Evolutionary conservation across 2,888 invertebrate species (phyloP), one percentile per base, ranked within the genome.

Genomic region (Xanthorhoe designata): DNA sequence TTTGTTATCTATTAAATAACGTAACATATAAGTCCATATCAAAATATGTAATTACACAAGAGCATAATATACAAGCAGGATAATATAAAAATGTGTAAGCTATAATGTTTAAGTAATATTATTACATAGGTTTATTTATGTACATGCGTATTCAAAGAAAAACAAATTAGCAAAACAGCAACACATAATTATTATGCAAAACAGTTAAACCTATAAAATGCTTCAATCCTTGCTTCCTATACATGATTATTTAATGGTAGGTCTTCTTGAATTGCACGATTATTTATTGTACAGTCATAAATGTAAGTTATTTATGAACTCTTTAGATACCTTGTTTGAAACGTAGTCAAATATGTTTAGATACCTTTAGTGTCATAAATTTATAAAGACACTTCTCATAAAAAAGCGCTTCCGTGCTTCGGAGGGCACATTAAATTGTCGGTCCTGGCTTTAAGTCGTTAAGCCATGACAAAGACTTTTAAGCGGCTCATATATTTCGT

Each of bases 101-200:
- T 35, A 10, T 54, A 52, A 19, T 61, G 13, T 18, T 13, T 54
- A 64, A 42, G 17, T 1, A 24, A 24, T 55, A 42, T 47, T n/a
- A 42, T 62, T 15, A 29, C 24, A 24, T 24, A 24, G 24, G 4
- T 24, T 52, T 51, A 50, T 53, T 50, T 53, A 62, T 60, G 54
- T 58, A 68, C 18, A 67, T 47, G 15, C 13, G 6, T 60, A 32
- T 45, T 64, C n/a, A 17, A 50, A 50, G 51, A 38, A 58, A 66
- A 60, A 70, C 59, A 59, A 66, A 73, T 71, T 71, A 73, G 64
- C 50, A 63, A n/a, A n/a, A n/a, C n/a, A n/a, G n/a, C n/a, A n/a
- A n/a, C n/a, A n/a, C n/a, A n/a, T n/a, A n/a, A 56, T 58, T 35
- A 67, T 68, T 64, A 72, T 61, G 61, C 51, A 61, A 58, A 67